Conservation (phyloP, 2,113 vertebrate genomes). For the Marcusenius ussheri region DNA sequence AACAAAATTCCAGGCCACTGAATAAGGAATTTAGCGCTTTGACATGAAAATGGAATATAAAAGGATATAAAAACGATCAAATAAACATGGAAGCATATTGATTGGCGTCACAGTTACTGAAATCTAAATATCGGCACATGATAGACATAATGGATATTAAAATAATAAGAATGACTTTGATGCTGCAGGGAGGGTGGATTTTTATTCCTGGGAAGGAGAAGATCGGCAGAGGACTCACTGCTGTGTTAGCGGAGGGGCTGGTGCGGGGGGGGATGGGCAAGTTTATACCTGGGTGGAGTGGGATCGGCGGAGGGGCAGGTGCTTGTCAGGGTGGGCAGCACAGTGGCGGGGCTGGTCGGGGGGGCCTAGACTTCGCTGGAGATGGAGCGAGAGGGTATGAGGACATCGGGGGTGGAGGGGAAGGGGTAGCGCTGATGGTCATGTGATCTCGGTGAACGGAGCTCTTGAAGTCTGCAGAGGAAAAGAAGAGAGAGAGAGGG, state of each 20-base stretch:
- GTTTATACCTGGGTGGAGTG: constrained; percentile 61
- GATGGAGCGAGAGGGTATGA: constrained; percentile 67
- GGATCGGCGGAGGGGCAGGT: constrained; percentile 47
- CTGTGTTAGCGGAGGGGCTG: background rate
- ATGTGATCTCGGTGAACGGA: constrained; percentile 72
- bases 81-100: background rate
- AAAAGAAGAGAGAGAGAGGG: constrained; percentile 43
- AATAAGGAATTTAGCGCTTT: background rate
- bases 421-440: constrained; percentile 73
- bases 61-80: background rate
- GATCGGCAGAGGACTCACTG: background rate
- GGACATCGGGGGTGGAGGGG: constrained; percentile 65
- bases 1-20: background rate
- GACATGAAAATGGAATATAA: background rate
- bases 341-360: constrained; percentile 45
- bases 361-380: constrained; percentile 68
- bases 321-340: constrained; percentile 43
- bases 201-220: background rate
- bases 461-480: constrained; percentile 65
- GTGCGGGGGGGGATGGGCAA: background rate
- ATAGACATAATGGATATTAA: background rate
- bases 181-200: background rate
- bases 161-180: background rate
- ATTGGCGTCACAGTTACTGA: constrained; percentile 9
- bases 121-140: background rate